phyloP scores from a whole-genome alignment of 2,113 vertebrate genomes.

The Pteruthius melanotis region DNA sequence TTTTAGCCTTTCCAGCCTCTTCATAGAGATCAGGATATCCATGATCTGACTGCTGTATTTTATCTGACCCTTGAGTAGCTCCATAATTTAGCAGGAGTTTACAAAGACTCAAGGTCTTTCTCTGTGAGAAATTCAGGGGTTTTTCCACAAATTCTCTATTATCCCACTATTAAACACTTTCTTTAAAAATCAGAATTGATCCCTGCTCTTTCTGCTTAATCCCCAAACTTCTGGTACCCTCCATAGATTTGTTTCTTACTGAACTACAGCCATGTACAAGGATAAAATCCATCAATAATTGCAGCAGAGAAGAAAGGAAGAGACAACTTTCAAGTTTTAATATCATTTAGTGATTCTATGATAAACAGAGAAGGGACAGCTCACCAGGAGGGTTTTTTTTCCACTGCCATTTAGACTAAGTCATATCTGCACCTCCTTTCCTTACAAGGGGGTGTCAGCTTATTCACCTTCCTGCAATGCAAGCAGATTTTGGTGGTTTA shows the following conservation, averaged over 20 bases:
- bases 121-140: rapidly evolving
- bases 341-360: no score
- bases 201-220: background rate
- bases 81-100: background rate
- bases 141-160: background rate
- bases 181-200: background rate
- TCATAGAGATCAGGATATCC: background rate
- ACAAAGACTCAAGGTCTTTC: background rate
- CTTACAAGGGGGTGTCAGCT: background rate
- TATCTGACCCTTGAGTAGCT: background rate
- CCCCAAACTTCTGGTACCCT: background rate
- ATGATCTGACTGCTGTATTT: no score
- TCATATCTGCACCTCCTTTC: background rate
- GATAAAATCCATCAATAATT: background rate
- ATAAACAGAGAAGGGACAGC: background rate
- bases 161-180: background rate
- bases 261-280: background rate
- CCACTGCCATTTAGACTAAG: background rate
- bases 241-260: background rate
- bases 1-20: background rate
- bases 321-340: background rate
- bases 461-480: background rate
- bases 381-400: background rate
- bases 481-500: background rate
- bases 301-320: background rate